Percentiles rank a stretch among this genome's conserved stretches.
phyloP scores from a whole-genome alignment of 2,113 vertebrate species.

The Megatriorchis doriae region DNA sequence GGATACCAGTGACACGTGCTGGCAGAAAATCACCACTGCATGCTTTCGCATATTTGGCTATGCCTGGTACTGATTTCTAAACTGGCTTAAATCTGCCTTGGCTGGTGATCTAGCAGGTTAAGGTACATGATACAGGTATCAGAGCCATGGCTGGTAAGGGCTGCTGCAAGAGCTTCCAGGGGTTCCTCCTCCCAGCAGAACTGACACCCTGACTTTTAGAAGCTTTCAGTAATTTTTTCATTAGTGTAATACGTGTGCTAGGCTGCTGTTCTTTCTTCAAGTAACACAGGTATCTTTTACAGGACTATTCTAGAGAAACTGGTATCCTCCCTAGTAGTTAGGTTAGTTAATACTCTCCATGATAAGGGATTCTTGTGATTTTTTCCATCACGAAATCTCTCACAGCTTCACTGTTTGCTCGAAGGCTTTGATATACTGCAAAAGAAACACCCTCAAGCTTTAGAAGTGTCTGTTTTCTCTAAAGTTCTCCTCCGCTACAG shows the following conservation, averaged over 20 bases:
- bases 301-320: not conserved
- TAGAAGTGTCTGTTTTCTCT: not conserved
- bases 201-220: not conserved
- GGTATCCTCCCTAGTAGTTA: not conserved
- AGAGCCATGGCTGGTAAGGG: not conserved
- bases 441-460: not conserved
- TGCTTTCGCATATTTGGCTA: constrained; percentile 1
- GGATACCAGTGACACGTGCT: constrained; percentile 58
- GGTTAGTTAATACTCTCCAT: not conserved
- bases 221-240: not conserved
- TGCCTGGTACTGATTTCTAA: not conserved
- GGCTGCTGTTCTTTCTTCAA: not conserved
- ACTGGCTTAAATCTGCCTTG: not conserved
- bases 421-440: not conserved
- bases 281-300: not conserved
- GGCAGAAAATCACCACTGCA: constrained; percentile 54
- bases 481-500: not conserved
- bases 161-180: not conserved
- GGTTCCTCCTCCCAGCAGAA: not conserved
- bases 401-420: not conserved
- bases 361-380: not conserved
- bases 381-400: not conserved
- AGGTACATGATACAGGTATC: not conserved
- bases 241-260: not conserved
- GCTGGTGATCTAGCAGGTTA: not conserved